Evolutionary conservation across 2,888 invertebrate genomes (phyloP).

Genomic region (Bembecia ichneumoniformis): DNA sequence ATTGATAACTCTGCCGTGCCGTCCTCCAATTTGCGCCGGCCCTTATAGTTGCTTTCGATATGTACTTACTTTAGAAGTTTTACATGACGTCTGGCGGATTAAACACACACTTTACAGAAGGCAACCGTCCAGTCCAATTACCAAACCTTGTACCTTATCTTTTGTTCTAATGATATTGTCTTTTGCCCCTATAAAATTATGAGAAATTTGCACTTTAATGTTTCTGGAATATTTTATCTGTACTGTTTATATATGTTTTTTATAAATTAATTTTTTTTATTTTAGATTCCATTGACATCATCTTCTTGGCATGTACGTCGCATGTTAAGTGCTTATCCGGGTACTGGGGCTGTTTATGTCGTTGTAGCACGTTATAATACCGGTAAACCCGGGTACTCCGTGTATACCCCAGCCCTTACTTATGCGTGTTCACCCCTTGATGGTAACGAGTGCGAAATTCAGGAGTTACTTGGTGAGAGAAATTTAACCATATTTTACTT

Average conservation of each 20-base stretch:
- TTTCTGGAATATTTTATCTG: not conserved
- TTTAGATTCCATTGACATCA: not conserved
- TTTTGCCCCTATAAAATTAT: not conserved
- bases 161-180: not conserved
- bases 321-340: constrained; percentile 73
- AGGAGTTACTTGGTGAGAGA: constrained; percentile 53
- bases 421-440: constrained; percentile 75
- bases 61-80: too few species aligned
- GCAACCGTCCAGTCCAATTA: too few species aligned
- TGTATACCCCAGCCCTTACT: constrained; percentile 78
- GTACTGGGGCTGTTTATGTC: constrained; percentile 74
- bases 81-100: too few species aligned
- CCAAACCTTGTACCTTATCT: too few species aligned
- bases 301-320: constrained; percentile 35
- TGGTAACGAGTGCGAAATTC: constrained; percentile 49
- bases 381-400: constrained; percentile 53
- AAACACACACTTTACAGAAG: too few species aligned
- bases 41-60: too few species aligned
- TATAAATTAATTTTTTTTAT: not conserved
- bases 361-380: constrained; percentile 51
- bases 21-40: too few species aligned
- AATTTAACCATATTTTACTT: not conserved
- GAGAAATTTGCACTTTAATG: not conserved
- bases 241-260: not conserved
- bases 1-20: too few species aligned